Percentiles rank a stretch among this genome's conserved stretches.
Evolutionary conservation across 2,113 vertebrate genomes (phyloP).

Genomic region (Notothenia coriiceps): DNA sequence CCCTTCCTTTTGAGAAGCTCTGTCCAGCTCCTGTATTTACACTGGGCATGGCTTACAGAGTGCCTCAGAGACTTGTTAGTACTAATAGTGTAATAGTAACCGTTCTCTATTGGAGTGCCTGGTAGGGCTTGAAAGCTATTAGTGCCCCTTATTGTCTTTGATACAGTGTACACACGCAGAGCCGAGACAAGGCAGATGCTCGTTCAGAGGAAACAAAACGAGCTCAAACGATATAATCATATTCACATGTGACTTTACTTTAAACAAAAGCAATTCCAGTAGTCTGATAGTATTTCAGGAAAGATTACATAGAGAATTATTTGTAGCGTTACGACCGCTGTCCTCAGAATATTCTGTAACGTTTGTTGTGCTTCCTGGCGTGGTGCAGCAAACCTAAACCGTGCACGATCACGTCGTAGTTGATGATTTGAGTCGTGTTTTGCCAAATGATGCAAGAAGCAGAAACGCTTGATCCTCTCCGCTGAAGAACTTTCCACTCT

Average conservation of each 20-base stretch:
- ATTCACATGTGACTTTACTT: conserved; percentile 9
- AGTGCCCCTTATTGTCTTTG: conserved; percentile 47
- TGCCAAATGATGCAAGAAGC: conserved; percentile 5
- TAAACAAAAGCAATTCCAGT: background rate
- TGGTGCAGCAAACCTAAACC: background rate
- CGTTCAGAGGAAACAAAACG: conserved; percentile 35
- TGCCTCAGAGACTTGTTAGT: conserved; percentile 41
- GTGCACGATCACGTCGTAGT: background rate
- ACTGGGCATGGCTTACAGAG: conserved; percentile 28
- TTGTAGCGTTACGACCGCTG: background rate
- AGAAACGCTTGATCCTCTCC: conserved; percentile 5
- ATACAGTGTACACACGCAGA: conserved; percentile 33
- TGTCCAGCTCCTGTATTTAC: conserved; percentile 57
- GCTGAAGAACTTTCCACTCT: conserved; percentile 58
- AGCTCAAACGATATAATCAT: conserved; percentile 32
- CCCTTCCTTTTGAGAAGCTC: conserved; percentile 4
- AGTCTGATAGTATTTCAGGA: background rate
- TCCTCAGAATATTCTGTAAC: conserved; percentile 10
- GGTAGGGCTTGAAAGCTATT: conserved; percentile 40
- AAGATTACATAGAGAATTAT: background rate
- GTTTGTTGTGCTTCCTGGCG: conserved; percentile 21
- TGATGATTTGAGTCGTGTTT: conserved; percentile 4
- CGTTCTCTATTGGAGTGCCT: conserved; percentile 48
- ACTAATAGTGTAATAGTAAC: conserved; percentile 60
- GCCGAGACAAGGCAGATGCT: conserved; percentile 40